Conservation (phyloP, 2,888 invertebrate genomes). For the Junonia oenone region DNA sequence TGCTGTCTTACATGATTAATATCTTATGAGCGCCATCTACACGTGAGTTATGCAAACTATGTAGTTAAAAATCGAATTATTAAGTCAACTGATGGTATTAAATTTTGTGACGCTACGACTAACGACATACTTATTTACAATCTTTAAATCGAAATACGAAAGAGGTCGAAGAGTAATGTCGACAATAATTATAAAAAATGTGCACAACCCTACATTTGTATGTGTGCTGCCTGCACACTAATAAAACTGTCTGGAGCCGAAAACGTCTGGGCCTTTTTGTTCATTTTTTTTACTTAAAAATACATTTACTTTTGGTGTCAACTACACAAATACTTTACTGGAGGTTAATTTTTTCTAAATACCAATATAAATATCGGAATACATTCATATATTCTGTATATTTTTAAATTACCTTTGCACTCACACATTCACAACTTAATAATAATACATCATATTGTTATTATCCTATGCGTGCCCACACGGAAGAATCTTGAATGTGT, state of each 20-base stretch:
- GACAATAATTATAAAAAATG: no score
- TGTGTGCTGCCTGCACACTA: constrained; percentile 23
- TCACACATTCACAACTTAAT: background rate
- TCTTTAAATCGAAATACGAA: no score
- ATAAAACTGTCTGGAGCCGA: background rate
- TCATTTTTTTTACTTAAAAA: constrained; percentile 14
- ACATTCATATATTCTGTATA: background rate
- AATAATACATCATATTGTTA: no score
- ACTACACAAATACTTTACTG: background rate
- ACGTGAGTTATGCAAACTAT: no score
- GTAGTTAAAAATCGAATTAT: no score
- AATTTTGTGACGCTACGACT: no score
- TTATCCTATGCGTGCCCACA: background rate
- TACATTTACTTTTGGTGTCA: background rate
- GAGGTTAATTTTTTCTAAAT: background rate
- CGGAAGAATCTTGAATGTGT: background rate
- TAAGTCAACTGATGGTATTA: no score
- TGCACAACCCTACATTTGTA: background rate
- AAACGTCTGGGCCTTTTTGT: constrained; percentile 29
- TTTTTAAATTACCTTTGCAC: background rate
- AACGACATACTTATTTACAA: no score
- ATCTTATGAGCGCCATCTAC: no score
- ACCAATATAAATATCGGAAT: background rate
- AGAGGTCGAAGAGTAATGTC: no score
- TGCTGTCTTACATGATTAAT: no score